Evolutionary conservation across 2,888 invertebrate genomes (phyloP).

Genomic region (Drosophila atroscutellata): DNA sequence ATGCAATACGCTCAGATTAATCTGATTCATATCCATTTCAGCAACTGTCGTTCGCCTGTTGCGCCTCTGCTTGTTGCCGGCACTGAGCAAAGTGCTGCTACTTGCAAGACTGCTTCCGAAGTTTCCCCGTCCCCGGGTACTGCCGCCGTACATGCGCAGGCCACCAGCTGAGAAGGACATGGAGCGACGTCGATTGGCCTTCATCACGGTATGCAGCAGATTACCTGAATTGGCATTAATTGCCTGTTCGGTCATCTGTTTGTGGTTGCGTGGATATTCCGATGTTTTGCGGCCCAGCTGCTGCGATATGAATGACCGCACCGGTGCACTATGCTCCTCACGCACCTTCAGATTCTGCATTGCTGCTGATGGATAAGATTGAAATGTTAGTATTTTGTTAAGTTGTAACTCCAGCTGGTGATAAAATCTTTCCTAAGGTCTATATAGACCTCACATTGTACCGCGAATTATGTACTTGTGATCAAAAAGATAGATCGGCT

Average conservation of each 20-base stretch:
- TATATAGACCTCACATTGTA: not conserved
- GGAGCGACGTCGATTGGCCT: constrained; percentile 58
- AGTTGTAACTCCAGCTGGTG: not conserved
- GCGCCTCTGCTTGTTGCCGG: not conserved
- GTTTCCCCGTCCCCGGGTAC: not conserved
- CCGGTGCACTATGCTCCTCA: constrained; percentile 45
- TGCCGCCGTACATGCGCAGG: constrained; percentile 22
- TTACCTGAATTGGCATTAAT: constrained; percentile 25
- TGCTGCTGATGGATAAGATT: constrained; percentile 3
- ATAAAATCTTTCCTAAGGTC: not conserved
- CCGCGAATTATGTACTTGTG: not conserved
- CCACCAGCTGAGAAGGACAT: constrained; percentile 42
- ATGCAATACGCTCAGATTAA: constrained; percentile 3
- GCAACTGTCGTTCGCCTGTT: not conserved
- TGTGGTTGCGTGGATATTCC: constrained; percentile 51
- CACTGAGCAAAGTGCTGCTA: not conserved
- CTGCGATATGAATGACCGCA: constrained; percentile 41
- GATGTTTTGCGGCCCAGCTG: not conserved
- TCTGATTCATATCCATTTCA: not conserved
- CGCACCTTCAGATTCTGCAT: constrained; percentile 2
- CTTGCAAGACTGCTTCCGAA: not conserved
- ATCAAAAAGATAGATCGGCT: not conserved
- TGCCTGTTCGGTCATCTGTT: constrained; percentile 48
- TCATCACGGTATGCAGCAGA: constrained; percentile 49
- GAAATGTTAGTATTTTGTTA: not conserved